Evolutionary conservation across 1,140 invertebrate genomes (phyloP).

Genomic region (Zaprionus camerounensis): DNA sequence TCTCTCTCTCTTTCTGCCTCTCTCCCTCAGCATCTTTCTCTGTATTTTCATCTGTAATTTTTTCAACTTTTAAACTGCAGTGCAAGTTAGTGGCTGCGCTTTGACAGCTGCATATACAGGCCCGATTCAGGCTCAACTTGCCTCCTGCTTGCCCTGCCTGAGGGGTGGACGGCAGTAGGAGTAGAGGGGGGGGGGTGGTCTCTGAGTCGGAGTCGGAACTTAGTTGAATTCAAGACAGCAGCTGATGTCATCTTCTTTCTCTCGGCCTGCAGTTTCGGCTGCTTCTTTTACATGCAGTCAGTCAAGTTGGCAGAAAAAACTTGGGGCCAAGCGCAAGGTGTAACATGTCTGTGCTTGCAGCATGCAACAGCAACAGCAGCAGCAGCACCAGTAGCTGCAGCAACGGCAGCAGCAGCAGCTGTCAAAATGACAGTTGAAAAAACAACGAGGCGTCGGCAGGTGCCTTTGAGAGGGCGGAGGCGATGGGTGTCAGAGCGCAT

Average conservation of each 20-base stretch:
- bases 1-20: no score
- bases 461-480: constrained; percentile 1
- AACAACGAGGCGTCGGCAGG: constrained; percentile 55
- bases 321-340: constrained; percentile 49
- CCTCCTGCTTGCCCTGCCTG: constrained; percentile 3
- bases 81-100: constrained; percentile 59
- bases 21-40: neutral
- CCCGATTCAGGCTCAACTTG: constrained; percentile 31
- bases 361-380: constrained; percentile 29
- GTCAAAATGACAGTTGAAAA: constrained; percentile 79
- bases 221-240: constrained; percentile 36
- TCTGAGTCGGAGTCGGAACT: neutral
- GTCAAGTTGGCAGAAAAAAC: constrained; percentile 47
- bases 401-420: constrained; percentile 55
- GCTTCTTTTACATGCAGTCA: constrained; percentile 49
- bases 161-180: neutral
- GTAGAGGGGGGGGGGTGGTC: no score
- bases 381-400: constrained; percentile 14
- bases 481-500: constrained; percentile 9
- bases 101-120: constrained; percentile 68
- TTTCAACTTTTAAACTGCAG: constrained; percentile 42
- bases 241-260: constrained; percentile 45
- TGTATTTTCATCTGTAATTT: constrained; percentile 41
- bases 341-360: constrained; percentile 50
- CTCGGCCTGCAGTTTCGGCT: constrained; percentile 7